These are phyloP conservation scores for Monoplex corrugatus DNA, from an alignment of 2,888 invertebrate genomes.

Conservation along the genomic window DNA sequence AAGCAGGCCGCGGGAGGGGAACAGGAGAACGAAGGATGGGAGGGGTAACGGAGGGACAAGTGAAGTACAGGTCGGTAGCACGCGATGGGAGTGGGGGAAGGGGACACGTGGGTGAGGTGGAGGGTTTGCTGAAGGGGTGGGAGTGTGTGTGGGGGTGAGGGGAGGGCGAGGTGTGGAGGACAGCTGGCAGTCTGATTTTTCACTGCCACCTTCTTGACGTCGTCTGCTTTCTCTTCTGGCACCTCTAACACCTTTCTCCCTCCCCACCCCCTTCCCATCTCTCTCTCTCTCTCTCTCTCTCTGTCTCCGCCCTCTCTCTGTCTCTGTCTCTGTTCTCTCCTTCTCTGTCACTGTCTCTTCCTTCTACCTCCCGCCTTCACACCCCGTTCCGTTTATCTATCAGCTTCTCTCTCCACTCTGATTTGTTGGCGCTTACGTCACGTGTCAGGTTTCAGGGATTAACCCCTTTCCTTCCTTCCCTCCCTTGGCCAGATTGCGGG, in stretches of 20 bases:
- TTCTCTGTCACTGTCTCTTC: too few species aligned
- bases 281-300: neutral
- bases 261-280: neutral
- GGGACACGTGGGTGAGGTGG: neutral
- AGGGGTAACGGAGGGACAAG: neutral
- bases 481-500: too few species aligned
- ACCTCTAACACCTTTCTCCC: neutral
- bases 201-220: slow-evolving; percentile 37
- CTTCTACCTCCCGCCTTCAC: neutral
- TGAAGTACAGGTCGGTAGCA: slow-evolving; percentile 1
- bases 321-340: too few species aligned
- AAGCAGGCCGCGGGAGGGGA: neutral
- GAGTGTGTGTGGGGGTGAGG: neutral
- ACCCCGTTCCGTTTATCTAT: slow-evolving; percentile 15
- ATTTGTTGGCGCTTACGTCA: too few species aligned
- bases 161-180: neutral
- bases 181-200: slow-evolving; percentile 34
- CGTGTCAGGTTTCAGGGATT: too few species aligned
- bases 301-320: neutral
- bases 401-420: neutral
- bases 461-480: too few species aligned
- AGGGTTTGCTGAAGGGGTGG: too few species aligned
- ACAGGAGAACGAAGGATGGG: neutral
- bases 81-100: slow-evolving; percentile 6
- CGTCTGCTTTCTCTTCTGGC: slow-evolving; percentile 26